phyloP scores from a whole-genome alignment of 35 echinoderm and acorn worm species.

The Apostichopus japonicus region DNA sequence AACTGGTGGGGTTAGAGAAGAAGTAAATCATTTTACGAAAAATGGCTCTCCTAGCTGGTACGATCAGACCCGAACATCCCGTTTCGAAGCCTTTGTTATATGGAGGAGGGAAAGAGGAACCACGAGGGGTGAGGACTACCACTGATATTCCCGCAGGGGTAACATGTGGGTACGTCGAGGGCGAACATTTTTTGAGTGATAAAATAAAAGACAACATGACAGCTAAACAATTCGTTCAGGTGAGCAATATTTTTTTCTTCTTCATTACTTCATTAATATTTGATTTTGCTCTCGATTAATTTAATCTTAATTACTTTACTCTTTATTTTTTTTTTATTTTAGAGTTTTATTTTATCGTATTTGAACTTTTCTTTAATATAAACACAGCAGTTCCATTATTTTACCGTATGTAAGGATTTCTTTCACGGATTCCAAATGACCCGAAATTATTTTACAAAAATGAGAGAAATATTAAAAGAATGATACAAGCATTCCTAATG shows the following conservation, averaged over 20 bases:
- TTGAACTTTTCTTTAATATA: too few relatives aligned
- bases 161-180: slow-evolving; percentile 58
- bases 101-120: slow-evolving; percentile 21
- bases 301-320: background rate
- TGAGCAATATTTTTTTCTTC: background rate
- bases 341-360: too few relatives aligned
- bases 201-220: slow-evolving; percentile 41
- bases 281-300: background rate
- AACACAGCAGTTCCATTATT: too few relatives aligned
- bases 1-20: slow-evolving; percentile 1
- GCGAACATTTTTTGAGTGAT: slow-evolving; percentile 51
- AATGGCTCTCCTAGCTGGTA: slow-evolving; percentile 33
- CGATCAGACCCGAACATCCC: background rate
- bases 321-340: background rate
- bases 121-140: slow-evolving; percentile 37
- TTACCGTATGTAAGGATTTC: too few relatives aligned
- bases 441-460: too few relatives aligned
- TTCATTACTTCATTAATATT: background rate
- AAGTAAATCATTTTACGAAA: slow-evolving; percentile 28
- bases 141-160: slow-evolving; percentile 57
- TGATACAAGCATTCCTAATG: too few relatives aligned
- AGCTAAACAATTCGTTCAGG: slow-evolving; percentile 21
- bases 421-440: too few relatives aligned
- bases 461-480: too few relatives aligned
- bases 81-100: slow-evolving; percentile 31